Base-by-base conservation (phyloP, 1,140 invertebrate species). In the Drosophila sturtevanti region DNA sequence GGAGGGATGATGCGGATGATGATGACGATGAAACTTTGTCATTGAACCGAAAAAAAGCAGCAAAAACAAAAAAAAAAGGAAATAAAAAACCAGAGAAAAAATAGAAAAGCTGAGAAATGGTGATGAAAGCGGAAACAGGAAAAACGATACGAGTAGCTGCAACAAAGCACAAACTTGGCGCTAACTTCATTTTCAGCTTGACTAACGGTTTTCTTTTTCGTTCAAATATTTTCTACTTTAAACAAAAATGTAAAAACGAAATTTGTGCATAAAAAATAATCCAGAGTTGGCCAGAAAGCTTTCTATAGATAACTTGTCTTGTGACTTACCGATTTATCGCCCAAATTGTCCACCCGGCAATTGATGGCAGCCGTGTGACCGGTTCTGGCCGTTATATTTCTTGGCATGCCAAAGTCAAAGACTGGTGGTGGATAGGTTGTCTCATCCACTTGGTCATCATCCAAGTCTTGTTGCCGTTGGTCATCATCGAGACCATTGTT, bases 301-400 rank as follows among this genome's bases (percentile, higher is more conserved):
- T 64, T 85, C 21, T 31, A 31, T 31, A 54, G 68, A 79, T 70
- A 81, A 86, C 54, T 63, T 41, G 34, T 52, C 34, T 66, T 59
- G 6, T 31, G 55, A 59, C 95, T 96, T 92, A 97, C 96, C 93
- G 95, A 95, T 93, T 97, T 97, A 92, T 97, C 96, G 38, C 96
- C 95, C 31, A 97, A 93, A 79, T 97, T 95, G 92, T 96, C 95
- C 67, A 97, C 96, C 80, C 96, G 94, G 92, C 96, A 97, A 91
- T 97, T 96, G 75, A 97, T 93, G 92, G 96, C 96, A 44, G 96
- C 96, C 66, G 96, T 96, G 92, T 97, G 96, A 34, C 96, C 96
- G 41, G 96, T 95, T 65, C 96, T 94, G 0, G 96, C 96, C 22
- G 96, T 97, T 68, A 97, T 95, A 92, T 97, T 97, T 54, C 96